These are phyloP conservation scores for Nomada ferruginata DNA, from an alignment of 2,888 invertebrate genomes.

Conservation along the genomic window DNA sequence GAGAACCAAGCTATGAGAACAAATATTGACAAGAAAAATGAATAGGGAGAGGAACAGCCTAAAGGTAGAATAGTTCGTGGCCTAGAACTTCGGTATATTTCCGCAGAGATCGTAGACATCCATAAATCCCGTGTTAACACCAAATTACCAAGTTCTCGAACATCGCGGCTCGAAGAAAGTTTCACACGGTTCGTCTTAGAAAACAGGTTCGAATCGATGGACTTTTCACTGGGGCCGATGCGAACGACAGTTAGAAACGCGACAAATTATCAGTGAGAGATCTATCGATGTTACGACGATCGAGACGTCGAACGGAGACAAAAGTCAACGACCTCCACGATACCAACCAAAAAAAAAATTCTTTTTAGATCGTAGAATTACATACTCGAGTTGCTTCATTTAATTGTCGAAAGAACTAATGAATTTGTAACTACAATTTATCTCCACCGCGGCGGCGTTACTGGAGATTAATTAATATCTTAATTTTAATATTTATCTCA, in stretches of 20 bases:
- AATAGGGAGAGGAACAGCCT: too few species aligned
- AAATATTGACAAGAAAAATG: too few species aligned
- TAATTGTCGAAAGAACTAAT: too few species aligned
- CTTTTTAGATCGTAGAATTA: too few species aligned
- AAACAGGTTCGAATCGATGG: not conserved
- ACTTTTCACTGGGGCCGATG: constrained; percentile 2
- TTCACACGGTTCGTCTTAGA: not conserved
- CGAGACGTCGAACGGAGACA: not conserved
- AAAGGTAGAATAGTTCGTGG: not conserved
- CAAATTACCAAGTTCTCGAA: not conserved
- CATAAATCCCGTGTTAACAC: not conserved
- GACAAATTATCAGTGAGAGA: constrained; percentile 17
- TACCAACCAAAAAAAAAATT: constrained; percentile 12
- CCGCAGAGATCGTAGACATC: not conserved
- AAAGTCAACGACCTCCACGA: constrained; percentile 31
- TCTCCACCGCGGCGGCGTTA: too few species aligned
- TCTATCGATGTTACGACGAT: constrained; percentile 27
- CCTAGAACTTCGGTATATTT: not conserved
- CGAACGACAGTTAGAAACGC: constrained; percentile 12
- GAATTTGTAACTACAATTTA: too few species aligned
- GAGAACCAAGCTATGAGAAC: too few species aligned
- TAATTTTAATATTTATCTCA: too few species aligned
- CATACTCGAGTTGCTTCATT: too few species aligned
- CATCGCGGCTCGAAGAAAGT: not conserved
- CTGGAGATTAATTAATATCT: too few species aligned